These are phyloP conservation scores for Sericinus montela DNA, from an alignment of 2,888 invertebrate genomes.

Conservation along the genomic window DNA sequence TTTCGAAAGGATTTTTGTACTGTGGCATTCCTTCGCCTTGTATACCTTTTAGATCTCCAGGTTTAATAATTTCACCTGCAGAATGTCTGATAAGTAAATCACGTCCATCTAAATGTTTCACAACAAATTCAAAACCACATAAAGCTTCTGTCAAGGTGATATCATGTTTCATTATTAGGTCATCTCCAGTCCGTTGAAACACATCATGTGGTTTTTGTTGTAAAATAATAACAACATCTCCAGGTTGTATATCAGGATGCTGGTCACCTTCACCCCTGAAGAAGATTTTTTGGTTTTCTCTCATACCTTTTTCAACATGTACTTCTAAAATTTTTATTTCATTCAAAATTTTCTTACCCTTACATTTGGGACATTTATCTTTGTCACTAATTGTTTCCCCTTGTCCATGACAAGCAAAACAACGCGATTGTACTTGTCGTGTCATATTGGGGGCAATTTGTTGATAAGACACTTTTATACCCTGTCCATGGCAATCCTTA, in stretches of 20 bases:
- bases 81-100: conserved; percentile 87
- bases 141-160: conserved; percentile 92
- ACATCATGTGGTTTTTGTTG: conserved; percentile 88
- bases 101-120: conserved; percentile 95
- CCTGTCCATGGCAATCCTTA: conserved; percentile 87
- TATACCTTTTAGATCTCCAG: conserved; percentile 88
- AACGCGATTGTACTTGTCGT: conserved; percentile 81
- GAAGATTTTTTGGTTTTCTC: conserved; percentile 90
- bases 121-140: conserved; percentile 90
- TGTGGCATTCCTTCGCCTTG: conserved; percentile 95
- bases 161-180: conserved; percentile 85
- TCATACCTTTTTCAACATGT: conserved; percentile 93
- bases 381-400: conserved; percentile 89
- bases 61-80: conserved; percentile 90
- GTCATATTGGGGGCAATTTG: conserved; percentile 83
- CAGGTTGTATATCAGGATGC: conserved; percentile 90
- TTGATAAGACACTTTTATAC: conserved; percentile 85
- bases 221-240: conserved; percentile 93
- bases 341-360: conserved; percentile 90
- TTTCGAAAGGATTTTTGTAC: conserved; percentile 89
- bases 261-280: conserved; percentile 96
- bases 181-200: conserved; percentile 88
- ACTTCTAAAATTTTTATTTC: conserved; percentile 93
- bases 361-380: conserved; percentile 90
- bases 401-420: conserved; percentile 82